These are phyloP conservation scores for Manacus vitellinus DNA, from an alignment of 2,113 vertebrate genomes.

Conservation along the genomic window DNA sequence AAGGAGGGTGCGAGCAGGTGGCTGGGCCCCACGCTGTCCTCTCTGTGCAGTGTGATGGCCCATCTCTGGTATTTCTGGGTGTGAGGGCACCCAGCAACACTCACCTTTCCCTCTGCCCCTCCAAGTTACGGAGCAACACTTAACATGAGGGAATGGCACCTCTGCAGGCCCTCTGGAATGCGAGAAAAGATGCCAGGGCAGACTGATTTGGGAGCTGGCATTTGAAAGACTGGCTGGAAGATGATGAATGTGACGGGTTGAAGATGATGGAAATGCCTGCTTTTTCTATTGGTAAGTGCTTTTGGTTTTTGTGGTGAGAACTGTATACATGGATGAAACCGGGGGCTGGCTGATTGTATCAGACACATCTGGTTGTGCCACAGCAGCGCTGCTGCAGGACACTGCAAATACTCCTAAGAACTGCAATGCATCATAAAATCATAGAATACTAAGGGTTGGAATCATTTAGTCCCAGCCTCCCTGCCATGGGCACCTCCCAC, in stretches of 20 bases:
- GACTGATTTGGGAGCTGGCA: background rate
- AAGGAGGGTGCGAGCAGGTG: too few species aligned
- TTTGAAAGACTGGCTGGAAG: background rate
- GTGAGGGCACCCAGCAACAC: accelerated
- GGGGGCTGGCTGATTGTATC: background rate
- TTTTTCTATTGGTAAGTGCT: background rate
- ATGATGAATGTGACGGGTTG: accelerated
- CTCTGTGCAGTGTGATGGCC: accelerated
- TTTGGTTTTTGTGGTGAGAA: background rate
- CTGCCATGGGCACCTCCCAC: background rate
- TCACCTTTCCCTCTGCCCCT: background rate
- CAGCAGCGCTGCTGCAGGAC: background rate
- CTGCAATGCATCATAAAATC: accelerated
- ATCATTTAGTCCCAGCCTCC: background rate
- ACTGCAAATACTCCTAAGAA: background rate
- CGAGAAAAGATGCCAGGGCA: background rate
- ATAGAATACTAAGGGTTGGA: background rate
- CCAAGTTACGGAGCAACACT: accelerated
- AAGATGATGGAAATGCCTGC: background rate
- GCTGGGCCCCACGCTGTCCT: accelerated
- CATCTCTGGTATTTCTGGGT: background rate
- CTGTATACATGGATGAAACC: background rate
- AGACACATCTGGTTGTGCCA: background rate
- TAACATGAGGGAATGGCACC: accelerated
- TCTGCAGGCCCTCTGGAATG: accelerated